Evolutionary conservation across 2,888 invertebrate genomes (phyloP), one percentile per base, ranked within the genome.

Genomic region (Drosophila mimetica): DNA sequence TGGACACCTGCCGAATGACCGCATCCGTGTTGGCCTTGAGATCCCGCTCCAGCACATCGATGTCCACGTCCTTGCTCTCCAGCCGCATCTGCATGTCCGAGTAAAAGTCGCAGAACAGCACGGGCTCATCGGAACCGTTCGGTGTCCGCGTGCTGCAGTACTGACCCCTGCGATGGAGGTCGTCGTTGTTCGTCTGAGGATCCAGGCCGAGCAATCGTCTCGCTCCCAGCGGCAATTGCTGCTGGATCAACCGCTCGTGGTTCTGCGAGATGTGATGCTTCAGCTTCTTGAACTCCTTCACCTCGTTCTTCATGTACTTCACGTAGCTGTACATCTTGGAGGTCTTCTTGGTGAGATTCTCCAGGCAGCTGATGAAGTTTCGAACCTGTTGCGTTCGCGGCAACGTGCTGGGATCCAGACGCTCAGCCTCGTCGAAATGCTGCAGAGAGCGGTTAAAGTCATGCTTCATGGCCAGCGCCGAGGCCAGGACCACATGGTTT

Each of bases 71-170:
- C 66, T 90, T 90, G 67, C 90, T 90, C 65, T 91, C 91, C 30
- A 92, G 75, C 18, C 90, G 89, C 89, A 91, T 90, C 77, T 92
- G 92, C 64, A 92, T 80, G 42, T 92, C 92, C 1, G 91, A 90
- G 41, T 91, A 91, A 64, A 91, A 92, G 85, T 92, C 92, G 70
- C 92, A 92, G 70, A 91, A 91, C 7, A 92, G 70, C 20, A 91
- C 89, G 0, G 91, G 91, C 66, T 91, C 90, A 25, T 90, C 90
- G 9, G 89, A 87, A 0, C 89, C 89, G 1, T 83, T 84, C 1
- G 89, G 78, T 1, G 90, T 91, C 1, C 91, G 85, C 2, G 91
- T 91, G 41, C 91, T 91, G 50, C 92, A 92, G 58, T 91, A 91
- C 60, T 91, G 91, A 1, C 90, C 90, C 3, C 91, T 90, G 46